Evolutionary conservation across 2,113 vertebrate species (phyloP), one percentile per base, ranked within the genome.

Genomic region (Platichthys flesus): DNA sequence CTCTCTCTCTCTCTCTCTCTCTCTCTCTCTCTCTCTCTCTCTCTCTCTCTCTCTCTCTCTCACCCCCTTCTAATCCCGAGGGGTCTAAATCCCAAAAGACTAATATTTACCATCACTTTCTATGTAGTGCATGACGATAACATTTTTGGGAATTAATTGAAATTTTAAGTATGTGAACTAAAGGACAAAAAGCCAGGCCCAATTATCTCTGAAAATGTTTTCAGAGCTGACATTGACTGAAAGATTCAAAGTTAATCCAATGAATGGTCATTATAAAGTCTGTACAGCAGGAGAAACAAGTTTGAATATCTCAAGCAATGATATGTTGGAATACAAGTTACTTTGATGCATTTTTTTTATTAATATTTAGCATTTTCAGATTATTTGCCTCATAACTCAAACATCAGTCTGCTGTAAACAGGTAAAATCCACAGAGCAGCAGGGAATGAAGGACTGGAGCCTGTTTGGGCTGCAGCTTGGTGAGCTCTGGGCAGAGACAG

Each of bases 401-500:
- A 31, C 31, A 31, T 31, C 31, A 31, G 31, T 31, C 24, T 58
- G 45, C 24, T 65, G 21, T 51, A 47, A 59, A n/a, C 54, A 70
- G 18, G 56, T 78, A 20, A 71, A 81, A 73, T 16, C 31, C 24
- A 35, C 24, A 31, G 47, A 69, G 45, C 62, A 75, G 69, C 54
- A 40, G 57, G 37, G 37, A 61, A 55, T 56, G 40, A 9, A 56
- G 61, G 52, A 64, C 66, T 56, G 56, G 69, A 28, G 67, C 24
- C 9, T 31, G 21, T 37, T 68, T 3, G n/a, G 62, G 68, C 71
- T 72, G 59, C 62, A 84, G 79, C 83, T 79, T 62, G 71, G 70
- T 89, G 80, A 85, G 92, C 70, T 61, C 76, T 67, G 78, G 85
- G 87, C 81, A 89, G 75, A 90, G 88, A 90, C 91, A 90, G 90